A percentile compares a stretch with the other conserved stretches of the same genome.
phyloP scores from a whole-genome alignment of 2,888 invertebrate species.

The Tetranychus truncatus region DNA sequence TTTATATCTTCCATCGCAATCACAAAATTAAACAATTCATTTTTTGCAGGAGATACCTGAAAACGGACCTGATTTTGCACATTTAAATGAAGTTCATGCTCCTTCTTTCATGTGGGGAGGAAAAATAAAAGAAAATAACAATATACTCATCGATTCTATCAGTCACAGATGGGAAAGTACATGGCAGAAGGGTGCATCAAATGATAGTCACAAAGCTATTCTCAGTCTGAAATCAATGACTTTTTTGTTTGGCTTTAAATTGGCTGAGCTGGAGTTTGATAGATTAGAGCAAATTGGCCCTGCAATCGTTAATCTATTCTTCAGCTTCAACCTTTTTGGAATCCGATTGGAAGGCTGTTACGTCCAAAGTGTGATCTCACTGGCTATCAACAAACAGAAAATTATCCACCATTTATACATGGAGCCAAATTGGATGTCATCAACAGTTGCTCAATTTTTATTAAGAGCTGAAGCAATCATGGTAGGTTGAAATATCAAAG shows the following conservation, averaged over 20 bases:
- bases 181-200: neutral
- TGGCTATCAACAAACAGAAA: conserved; percentile 53
- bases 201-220: conserved; percentile 32
- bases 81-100: conserved; percentile 55
- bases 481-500: conserved; percentile 5
- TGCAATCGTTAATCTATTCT: conserved; percentile 50
- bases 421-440: conserved; percentile 38
- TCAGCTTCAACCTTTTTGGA: conserved; percentile 39
- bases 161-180: neutral
- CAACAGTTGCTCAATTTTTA: conserved; percentile 45
- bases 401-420: conserved; percentile 60
- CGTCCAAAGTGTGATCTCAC: conserved; percentile 57
- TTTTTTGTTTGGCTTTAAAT: conserved; percentile 39
- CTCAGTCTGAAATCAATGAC: conserved; percentile 45
- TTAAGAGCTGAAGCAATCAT: conserved; percentile 44
- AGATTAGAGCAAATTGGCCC: conserved; percentile 51
- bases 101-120: conserved; percentile 40
- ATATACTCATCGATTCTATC: conserved; percentile 32
- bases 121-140: conserved; percentile 34
- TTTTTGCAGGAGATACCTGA: conserved; percentile 58
- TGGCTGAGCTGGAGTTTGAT: conserved; percentile 43
- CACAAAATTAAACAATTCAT: neutral
- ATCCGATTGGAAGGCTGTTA: conserved; percentile 37
- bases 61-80: conserved; percentile 68
- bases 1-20: too few relatives aligned